phyloP scores from a whole-genome alignment of 1,140 invertebrate genomes.

The Cepaea nemoralis region DNA sequence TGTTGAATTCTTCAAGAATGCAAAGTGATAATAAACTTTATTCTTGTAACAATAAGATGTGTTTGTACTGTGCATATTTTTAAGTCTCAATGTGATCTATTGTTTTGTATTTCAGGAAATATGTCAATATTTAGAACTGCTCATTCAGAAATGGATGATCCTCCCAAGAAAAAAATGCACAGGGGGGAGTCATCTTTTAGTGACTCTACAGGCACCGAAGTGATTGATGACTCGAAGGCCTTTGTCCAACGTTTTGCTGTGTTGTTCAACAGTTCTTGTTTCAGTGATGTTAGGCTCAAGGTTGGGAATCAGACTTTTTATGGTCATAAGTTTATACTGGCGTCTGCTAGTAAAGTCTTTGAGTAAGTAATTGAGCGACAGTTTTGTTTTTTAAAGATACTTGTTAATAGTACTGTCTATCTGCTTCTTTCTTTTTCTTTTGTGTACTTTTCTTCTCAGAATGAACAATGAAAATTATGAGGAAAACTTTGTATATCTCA shows the following conservation, averaged over 20 bases:
- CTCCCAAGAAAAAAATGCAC: conserved; percentile 40
- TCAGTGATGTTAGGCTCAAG: conserved; percentile 59
- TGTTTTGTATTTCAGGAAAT: conserved; percentile 22
- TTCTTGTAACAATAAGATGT: not conserved
- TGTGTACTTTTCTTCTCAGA: no score
- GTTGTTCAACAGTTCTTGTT: conserved; percentile 54
- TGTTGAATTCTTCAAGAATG: not conserved
- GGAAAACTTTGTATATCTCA: no score
- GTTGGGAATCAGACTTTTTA: conserved; percentile 54
- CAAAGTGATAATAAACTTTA: not conserved
- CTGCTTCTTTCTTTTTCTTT: no score
- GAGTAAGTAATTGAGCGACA: no score
- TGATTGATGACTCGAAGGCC: conserved; percentile 51
- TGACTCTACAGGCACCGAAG: conserved; percentile 27
- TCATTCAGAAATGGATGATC: conserved; percentile 24
- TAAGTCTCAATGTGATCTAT: not conserved
- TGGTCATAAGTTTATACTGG: conserved; percentile 62
- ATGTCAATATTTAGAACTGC: conserved; percentile 29
- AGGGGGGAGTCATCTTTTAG: conserved; percentile 36
- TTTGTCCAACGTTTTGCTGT: conserved; percentile 51
- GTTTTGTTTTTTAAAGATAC: no score
- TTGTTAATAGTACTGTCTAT: no score
- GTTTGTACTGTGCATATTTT: not conserved
- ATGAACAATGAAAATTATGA: no score
- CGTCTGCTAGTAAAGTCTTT: conserved; percentile 66